Evolutionary conservation across 1,140 invertebrate genomes (phyloP), one percentile per base, ranked within the genome.

Genomic region (Caenorhabditis briggsae): DNA sequence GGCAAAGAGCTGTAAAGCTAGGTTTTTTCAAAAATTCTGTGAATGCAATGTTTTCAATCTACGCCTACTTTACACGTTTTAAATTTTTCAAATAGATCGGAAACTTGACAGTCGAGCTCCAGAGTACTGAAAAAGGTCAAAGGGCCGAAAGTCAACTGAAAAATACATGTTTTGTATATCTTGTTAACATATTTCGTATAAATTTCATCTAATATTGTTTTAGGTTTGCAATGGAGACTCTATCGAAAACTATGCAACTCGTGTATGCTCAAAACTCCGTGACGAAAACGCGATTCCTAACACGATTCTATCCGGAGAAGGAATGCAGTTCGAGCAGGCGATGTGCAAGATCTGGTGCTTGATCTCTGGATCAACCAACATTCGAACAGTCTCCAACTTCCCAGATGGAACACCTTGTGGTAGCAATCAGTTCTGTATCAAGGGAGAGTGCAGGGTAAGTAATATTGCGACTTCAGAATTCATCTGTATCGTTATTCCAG

Each of bases 381-480:
- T 89, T 11, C 82, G 89, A 70, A 89, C 89, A 18, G 86, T 89
- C 3, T 55, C 82, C 64, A 89, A 89, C 58, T 89, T 89, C 55
- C 89, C 89, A 2, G 89, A 89, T 83, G 89, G 89, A 59, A 88
- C 88, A 14, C 89, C 89, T 0, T 89, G 89, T 83, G 89, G 89
- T 14, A 46, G 11, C 5, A 61, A 61, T n/a, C 86, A 78, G 11
- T 89, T 59, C 56, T 89, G 89, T 48, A 82, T 89, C 16, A 87
- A 89, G 50, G 89, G 89, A 84, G 89, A 89, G 48, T 89, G 89
- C 78, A 70, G 85, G 20, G 78, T 87, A 46, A 43, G 82, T 5
- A 1, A 18, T n/a, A 58, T 55, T 25, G 20, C 58, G 2, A n/a
- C 43, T 55, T 41, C 50, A 43, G 16, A 18, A 16, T 16, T 64